Percentiles rank a stretch among this genome's conserved stretches.
Evolutionary conservation across 2,888 invertebrate species (phyloP).

Genomic region (Pseudoips prasinana): DNA sequence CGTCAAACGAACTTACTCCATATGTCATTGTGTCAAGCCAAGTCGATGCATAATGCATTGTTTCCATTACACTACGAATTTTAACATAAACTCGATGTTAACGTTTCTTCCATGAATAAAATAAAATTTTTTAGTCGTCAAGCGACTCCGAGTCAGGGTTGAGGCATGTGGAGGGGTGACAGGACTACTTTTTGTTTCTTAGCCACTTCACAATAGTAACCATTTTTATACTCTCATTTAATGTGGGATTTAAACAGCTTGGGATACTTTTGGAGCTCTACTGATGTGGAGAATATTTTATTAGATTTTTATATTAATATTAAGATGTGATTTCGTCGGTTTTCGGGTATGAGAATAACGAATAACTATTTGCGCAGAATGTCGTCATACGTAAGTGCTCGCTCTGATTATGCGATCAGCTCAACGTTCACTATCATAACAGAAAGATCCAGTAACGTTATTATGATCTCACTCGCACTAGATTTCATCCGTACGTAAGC

Average conservation of each 20-base stretch:
- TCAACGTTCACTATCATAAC: too few relatives aligned
- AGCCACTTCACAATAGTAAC: slow-evolving; percentile 14
- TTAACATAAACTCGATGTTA: slow-evolving; percentile 79
- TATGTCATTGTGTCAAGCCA: slow-evolving; percentile 75
- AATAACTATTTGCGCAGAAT: too few relatives aligned
- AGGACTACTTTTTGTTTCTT: slow-evolving; percentile 49
- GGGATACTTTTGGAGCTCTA: too few relatives aligned
- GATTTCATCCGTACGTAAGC: too few relatives aligned
- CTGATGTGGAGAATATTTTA: too few relatives aligned
- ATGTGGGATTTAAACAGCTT: slow-evolving; percentile 12
- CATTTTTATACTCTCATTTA: slow-evolving; percentile 15
- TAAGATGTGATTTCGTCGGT: too few relatives aligned
- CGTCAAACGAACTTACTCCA: slow-evolving; percentile 69
- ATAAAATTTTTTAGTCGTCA: slow-evolving; percentile 66
- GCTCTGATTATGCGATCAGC: too few relatives aligned
- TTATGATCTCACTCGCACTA: too few relatives aligned
- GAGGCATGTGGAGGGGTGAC: slow-evolving; percentile 42
- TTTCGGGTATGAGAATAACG: too few relatives aligned
- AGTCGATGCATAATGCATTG: slow-evolving; percentile 75
- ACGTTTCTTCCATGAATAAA: slow-evolving; percentile 76
- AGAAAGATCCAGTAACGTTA: too few relatives aligned
- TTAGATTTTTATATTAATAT: too few relatives aligned
- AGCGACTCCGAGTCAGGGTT: slow-evolving; percentile 34
- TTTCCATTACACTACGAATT: slow-evolving; percentile 80
- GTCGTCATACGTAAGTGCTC: too few relatives aligned